Conservation (phyloP, 2,888 invertebrate genomes). For the Andrena bicolor region DNA sequence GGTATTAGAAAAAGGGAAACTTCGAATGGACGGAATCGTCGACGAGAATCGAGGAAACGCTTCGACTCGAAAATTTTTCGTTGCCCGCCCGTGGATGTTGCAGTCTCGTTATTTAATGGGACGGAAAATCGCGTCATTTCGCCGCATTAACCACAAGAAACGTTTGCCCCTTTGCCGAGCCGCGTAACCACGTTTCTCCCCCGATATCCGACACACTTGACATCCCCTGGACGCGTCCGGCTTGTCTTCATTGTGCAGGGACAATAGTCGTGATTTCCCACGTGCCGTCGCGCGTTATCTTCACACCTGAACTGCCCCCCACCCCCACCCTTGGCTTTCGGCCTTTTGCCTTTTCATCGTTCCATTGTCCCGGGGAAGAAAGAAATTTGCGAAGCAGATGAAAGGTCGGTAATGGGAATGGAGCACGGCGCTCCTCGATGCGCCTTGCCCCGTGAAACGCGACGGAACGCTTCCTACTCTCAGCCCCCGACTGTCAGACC, state of each 20-base stretch:
- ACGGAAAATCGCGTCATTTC: conserved; percentile 29
- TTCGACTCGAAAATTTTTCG: background rate
- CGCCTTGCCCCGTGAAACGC: background rate
- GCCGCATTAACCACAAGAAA: background rate
- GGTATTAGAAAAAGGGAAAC: no score
- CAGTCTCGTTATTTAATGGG: conserved; percentile 24
- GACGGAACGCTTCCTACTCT: no score
- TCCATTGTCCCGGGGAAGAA: background rate
- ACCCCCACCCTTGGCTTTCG: background rate
- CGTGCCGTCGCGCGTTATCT: conserved; percentile 38
- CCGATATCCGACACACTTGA: conserved; percentile 41
- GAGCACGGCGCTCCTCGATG: background rate
- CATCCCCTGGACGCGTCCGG: conserved; percentile 18
- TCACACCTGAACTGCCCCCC: background rate
- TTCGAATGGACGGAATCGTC: no score
- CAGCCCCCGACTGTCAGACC: no score
- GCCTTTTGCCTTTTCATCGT: background rate
- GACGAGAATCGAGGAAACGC: no score
- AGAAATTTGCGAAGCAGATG: background rate
- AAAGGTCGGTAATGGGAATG: background rate
- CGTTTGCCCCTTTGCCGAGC: conserved; percentile 9
- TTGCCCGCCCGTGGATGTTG: background rate
- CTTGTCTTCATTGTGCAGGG: conserved; percentile 41
- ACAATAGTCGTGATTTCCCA: conserved; percentile 61
- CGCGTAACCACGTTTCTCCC: conserved; percentile 3